Evolutionary conservation across 2,888 invertebrate species (phyloP).

Genomic region (Pterostichus madidus): DNA sequence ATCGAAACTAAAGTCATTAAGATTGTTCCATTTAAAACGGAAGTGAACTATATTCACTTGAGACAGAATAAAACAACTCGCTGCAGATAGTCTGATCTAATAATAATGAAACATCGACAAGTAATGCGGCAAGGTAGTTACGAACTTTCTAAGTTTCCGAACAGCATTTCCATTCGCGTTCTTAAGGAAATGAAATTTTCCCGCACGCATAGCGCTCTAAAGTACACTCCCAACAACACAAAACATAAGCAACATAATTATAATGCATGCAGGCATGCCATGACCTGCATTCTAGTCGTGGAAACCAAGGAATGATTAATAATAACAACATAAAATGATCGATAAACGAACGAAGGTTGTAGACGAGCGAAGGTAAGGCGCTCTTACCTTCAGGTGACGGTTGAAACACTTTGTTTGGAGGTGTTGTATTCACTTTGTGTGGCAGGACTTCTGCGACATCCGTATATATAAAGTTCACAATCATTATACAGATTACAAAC

Average conservation of each 20-base stretch:
- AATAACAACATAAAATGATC: constrained; percentile 64
- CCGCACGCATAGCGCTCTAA: constrained; percentile 47
- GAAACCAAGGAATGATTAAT: constrained; percentile 60
- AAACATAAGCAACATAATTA: constrained; percentile 65
- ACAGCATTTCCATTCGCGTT: constrained; percentile 9
- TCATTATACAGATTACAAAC: constrained; percentile 42
- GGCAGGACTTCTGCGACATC: constrained; percentile 72
- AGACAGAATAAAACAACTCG: constrained; percentile 14
- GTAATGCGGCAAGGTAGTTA: constrained; percentile 35
- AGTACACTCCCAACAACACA: constrained; percentile 61
- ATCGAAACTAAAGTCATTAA: background rate
- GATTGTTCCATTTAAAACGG: constrained; percentile 8
- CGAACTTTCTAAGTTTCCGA: constrained; percentile 14
- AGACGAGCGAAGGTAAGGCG: constrained; percentile 34
- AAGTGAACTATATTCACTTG: background rate
- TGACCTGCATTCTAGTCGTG: constrained; percentile 65
- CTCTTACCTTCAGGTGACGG: constrained; percentile 78
- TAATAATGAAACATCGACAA: constrained; percentile 32
- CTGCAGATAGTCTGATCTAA: constrained; percentile 3
- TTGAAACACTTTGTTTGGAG: constrained; percentile 83
- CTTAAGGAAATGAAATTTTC: constrained; percentile 58
- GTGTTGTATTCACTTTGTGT: constrained; percentile 83
- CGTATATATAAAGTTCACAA: constrained; percentile 53
- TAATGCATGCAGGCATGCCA: constrained; percentile 66
- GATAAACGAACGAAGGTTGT: constrained; percentile 55